These are phyloP conservation scores for Dasysyrphus albostriatus DNA, from an alignment of 2,888 invertebrate genomes.

Conservation along the genomic window DNA sequence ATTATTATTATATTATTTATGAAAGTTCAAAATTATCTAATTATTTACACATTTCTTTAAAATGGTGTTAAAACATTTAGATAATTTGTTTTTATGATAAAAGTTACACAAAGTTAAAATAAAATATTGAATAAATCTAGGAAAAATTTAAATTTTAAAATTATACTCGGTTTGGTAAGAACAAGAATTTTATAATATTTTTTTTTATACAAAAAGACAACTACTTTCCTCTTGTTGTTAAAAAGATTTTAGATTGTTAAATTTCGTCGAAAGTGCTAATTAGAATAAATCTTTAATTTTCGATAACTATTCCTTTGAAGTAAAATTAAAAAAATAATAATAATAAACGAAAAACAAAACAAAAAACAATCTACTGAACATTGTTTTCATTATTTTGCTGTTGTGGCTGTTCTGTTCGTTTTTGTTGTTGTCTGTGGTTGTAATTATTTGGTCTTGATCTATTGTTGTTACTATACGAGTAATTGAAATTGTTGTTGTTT, in stretches of 20 bases:
- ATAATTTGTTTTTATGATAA: conserved; percentile 34
- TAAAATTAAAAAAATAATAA: conserved; percentile 5
- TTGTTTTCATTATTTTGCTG: conserved; percentile 57
- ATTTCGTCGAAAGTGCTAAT: conserved; percentile 31
- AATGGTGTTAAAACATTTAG: conserved; percentile 51
- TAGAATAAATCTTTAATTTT: conserved; percentile 1
- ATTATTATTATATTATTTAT: conserved; percentile 53
- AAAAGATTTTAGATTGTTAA: conserved; percentile 8
- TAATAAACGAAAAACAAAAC: conserved; percentile 28
- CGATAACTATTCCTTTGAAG: conserved; percentile 2
- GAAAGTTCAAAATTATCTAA: conserved; percentile 67
- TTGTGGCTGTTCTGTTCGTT: conserved; percentile 53
- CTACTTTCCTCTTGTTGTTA: conserved; percentile 11
- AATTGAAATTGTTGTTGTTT: conserved; percentile 51
- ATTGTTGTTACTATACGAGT: conserved; percentile 56
- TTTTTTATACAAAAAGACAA: neutral
- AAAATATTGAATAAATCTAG: conserved; percentile 62
- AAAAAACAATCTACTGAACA: conserved; percentile 58
- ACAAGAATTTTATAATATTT: conserved; percentile 5
- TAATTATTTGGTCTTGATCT: conserved; percentile 73
- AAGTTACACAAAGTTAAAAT: conserved; percentile 70
- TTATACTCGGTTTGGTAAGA: conserved; percentile 24
- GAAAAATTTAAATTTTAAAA: conserved; percentile 45
- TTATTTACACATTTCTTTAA: conserved; percentile 50
- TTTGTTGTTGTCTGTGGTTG: conserved; percentile 61